phyloP scores from a whole-genome alignment of 2,888 invertebrate genomes.

The Thalpophila matura region DNA sequence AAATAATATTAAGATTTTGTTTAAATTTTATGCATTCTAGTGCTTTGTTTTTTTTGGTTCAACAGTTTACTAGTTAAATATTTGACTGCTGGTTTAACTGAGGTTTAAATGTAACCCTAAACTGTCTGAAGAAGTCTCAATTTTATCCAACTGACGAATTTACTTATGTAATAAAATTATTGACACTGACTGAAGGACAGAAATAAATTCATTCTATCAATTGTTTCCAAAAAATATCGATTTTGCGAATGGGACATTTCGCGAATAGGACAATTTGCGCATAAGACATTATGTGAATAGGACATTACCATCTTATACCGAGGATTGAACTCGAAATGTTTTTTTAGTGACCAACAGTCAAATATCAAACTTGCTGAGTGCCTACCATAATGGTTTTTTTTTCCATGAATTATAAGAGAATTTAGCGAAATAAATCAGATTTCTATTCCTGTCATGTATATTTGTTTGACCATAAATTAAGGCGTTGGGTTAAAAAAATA shows the following conservation, averaged over 20 bases:
- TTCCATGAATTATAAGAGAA: constrained; percentile 54
- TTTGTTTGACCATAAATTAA: constrained; percentile 52
- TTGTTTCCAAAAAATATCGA: too few relatives aligned
- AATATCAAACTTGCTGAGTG: constrained; percentile 36
- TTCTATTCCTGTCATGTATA: constrained; percentile 52
- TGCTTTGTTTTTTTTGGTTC: constrained; percentile 60
- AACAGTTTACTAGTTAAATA: constrained; percentile 24
- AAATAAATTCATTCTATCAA: too few relatives aligned
- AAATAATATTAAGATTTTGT: constrained; percentile 52
- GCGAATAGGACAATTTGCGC: too few relatives aligned
- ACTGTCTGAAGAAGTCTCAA: background rate
- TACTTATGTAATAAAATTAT: too few relatives aligned
- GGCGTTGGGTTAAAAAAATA: constrained; percentile 51
- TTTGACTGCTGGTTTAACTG: constrained; percentile 39
- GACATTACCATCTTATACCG: too few relatives aligned
- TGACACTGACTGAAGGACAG: too few relatives aligned
- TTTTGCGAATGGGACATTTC: too few relatives aligned
- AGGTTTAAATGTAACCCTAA: background rate
- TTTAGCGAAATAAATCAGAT: constrained; percentile 57
- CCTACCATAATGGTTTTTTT: constrained; percentile 33
- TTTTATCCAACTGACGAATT: too few relatives aligned
- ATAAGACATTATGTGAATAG: too few relatives aligned
- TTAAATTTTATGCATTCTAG: constrained; percentile 57
- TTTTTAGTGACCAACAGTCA: constrained; percentile 17
- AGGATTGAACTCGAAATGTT: too few relatives aligned